phyloP scores from a whole-genome alignment of 2,113 vertebrate genomes.

The Neolamprologus kungweensis region DNA sequence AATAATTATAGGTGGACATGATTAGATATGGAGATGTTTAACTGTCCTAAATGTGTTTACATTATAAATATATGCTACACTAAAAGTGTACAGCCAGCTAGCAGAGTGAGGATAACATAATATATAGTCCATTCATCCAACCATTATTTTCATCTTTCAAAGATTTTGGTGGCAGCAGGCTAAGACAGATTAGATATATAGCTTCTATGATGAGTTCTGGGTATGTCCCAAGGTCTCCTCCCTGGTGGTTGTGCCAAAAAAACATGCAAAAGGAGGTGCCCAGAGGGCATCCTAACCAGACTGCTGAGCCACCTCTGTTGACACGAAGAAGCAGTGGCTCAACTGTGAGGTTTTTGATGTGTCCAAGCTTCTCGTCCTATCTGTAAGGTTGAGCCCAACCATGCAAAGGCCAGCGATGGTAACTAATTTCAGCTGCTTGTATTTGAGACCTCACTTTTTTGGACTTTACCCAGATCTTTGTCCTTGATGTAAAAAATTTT shows the following conservation, averaged over 20 bases:
- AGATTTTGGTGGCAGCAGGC: not conserved
- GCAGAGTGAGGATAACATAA: not conserved
- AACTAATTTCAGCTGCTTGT: not conserved
- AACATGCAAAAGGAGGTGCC: fast-evolving
- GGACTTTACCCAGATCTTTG: fast-evolving
- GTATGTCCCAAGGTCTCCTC: not conserved
- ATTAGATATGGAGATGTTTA: not conserved
- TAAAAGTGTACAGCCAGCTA: not conserved
- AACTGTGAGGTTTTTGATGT: not conserved
- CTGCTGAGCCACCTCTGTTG: not conserved
- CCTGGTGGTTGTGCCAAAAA: not conserved
- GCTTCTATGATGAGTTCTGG: not conserved
- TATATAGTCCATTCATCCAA: not conserved
- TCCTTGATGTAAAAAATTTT: not conserved
- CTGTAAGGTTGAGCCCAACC: not conserved
- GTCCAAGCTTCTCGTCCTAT: not conserved
- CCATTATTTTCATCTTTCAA: not conserved
- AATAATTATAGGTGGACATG: not conserved
- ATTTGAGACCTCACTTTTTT: not conserved
- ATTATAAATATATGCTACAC: not conserved
- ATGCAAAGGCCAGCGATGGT: not conserved
- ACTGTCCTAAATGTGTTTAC: not conserved
- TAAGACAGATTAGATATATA: not conserved
- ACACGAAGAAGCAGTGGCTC: not conserved
- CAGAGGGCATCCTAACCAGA: not conserved